Conservation (phyloP, 2,888 invertebrate species). For the Spicauda simplicius region DNA sequence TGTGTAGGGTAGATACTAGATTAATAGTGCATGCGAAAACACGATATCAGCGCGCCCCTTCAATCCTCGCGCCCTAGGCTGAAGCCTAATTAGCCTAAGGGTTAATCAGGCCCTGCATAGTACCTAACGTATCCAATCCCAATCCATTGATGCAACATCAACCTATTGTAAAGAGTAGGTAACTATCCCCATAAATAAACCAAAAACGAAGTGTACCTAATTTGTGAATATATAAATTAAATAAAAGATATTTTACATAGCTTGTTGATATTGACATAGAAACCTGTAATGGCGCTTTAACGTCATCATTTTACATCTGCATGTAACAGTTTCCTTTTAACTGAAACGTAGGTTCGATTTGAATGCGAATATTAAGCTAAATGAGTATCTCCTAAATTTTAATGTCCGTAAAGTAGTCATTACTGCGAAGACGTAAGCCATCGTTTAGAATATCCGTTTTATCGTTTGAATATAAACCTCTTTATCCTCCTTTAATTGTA, state of each 20-base stretch:
- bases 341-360: constrained; percentile 25
- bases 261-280: background rate
- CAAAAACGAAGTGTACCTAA: too few species aligned
- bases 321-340: constrained; percentile 20
- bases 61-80: too few species aligned
- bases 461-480: constrained; percentile 77
- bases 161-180: too few species aligned
- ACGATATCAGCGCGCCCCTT: too few species aligned
- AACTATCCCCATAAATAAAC: too few species aligned
- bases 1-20: too few species aligned
- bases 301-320: constrained; percentile 14
- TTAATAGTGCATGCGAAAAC: too few species aligned
- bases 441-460: constrained; percentile 75
- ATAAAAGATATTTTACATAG: background rate
- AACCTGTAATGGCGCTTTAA: background rate
- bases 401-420: constrained; percentile 74
- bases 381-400: constrained; percentile 70
- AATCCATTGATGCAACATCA: too few species aligned
- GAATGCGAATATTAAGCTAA: constrained; percentile 62
- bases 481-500: constrained; percentile 69
- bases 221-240: too few species aligned
- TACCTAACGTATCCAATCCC: too few species aligned
- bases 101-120: too few species aligned
- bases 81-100: too few species aligned
- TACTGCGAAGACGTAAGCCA: constrained; percentile 70